Percentiles rank a stretch among this genome's conserved stretches.
Conservation (phyloP, 2,888 invertebrate genomes). For the Sialis fuliginosa region DNA sequence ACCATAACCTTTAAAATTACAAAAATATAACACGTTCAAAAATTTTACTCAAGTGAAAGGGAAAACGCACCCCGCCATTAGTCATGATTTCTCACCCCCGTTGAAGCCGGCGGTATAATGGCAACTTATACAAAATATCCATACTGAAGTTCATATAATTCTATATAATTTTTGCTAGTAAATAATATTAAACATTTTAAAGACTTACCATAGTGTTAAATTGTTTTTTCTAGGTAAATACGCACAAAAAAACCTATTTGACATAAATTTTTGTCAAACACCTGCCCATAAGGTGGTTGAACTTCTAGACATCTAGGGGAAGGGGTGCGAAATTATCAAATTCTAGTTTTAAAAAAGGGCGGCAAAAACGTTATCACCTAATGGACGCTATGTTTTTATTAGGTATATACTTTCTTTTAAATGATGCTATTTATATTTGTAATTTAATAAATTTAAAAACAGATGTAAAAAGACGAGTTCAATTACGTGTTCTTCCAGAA, state of each 20-base stretch:
- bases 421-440: too few relatives aligned
- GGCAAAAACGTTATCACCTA: too few relatives aligned
- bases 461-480: too few relatives aligned
- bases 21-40: neutral
- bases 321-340: conserved; percentile 4
- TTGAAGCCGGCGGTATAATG: neutral
- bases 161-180: too few relatives aligned
- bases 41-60: neutral
- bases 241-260: neutral
- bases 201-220: too few relatives aligned
- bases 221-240: too few relatives aligned
- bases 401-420: too few relatives aligned
- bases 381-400: too few relatives aligned
- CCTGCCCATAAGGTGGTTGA: neutral
- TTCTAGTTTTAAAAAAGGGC: neutral
- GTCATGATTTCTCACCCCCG: neutral
- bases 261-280: neutral
- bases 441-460: too few relatives aligned
- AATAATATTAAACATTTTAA: too few relatives aligned
- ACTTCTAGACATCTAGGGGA: conserved; percentile 3
- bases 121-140: neutral
- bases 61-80: neutral
- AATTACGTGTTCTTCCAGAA: too few relatives aligned
- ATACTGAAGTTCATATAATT: neutral
- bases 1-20: neutral